Conservation (phyloP, 2,113 vertebrate genomes). For the Prinia subflava region DNA sequence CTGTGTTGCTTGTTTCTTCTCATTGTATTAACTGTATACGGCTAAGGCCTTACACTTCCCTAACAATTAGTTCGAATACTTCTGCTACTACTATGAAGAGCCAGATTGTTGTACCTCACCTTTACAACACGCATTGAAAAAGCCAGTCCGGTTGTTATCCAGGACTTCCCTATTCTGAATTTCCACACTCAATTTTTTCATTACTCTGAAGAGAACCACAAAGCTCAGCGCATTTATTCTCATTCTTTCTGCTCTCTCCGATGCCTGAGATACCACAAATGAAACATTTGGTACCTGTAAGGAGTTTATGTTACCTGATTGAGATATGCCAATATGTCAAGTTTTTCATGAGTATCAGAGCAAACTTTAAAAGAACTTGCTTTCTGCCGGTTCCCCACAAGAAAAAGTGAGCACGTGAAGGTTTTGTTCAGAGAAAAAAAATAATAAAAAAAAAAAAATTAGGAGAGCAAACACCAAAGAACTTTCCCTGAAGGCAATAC, state of each 20-base stretch:
- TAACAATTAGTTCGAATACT: neutral
- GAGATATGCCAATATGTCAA: neutral
- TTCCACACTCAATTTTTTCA: neutral
- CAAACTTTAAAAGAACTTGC: neutral
- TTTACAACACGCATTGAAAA: neutral
- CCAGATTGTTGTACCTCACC: neutral
- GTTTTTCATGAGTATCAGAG: neutral
- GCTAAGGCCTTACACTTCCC: neutral
- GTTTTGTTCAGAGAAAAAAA: neutral
- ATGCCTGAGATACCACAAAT: neutral
- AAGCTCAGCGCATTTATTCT: neutral
- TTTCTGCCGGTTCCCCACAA: neutral
- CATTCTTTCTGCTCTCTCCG: neutral
- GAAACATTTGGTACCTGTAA: neutral
- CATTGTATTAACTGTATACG: neutral
- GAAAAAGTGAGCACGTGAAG: neutral
- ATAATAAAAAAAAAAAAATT: fast-evolving
- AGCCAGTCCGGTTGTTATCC: neutral
- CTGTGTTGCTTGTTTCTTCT: neutral
- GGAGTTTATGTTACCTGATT: neutral
- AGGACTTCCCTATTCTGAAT: neutral
- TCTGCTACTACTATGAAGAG: neutral
- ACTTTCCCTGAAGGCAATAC: neutral
- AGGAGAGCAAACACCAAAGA: neutral
- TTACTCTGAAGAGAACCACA: neutral